Percentiles rank a stretch among this genome's conserved stretches.
Conservation (phyloP, 2,113 vertebrate species). For the Scomber japonicus region DNA sequence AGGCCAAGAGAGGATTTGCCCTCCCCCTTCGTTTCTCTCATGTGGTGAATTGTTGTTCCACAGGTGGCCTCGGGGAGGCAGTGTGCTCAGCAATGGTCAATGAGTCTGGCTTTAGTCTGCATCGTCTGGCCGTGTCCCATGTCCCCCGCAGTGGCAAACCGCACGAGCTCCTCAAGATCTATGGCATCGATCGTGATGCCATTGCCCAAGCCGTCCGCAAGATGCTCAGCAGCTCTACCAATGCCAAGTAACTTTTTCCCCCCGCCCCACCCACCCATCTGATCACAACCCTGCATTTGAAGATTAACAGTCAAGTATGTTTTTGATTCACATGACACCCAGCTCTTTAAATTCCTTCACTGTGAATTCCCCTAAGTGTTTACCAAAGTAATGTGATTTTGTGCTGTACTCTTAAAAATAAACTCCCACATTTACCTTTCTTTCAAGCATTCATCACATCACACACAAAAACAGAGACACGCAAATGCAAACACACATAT, state of each 20-base stretch:
- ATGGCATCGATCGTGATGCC: slow-evolving; percentile 93
- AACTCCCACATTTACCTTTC: slow-evolving; percentile 58
- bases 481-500: slow-evolving; percentile 38
- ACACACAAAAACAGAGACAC: slow-evolving; percentile 32
- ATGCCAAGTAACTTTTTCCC: slow-evolving; percentile 84
- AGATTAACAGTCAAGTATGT: slow-evolving; percentile 50
- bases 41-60: slow-evolving; percentile 12
- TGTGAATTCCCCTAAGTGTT: slow-evolving; percentile 69
- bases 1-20: background rate
- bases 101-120: slow-evolving; percentile 87
- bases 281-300: slow-evolving; percentile 44
- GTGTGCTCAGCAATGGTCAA: slow-evolving; percentile 88
- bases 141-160: slow-evolving; percentile 92
- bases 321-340: slow-evolving; percentile 66
- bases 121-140: slow-evolving; percentile 89
- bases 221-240: slow-evolving; percentile 88
- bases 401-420: slow-evolving; percentile 76
- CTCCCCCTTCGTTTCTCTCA: background rate
- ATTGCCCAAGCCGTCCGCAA: slow-evolving; percentile 89
- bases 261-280: slow-evolving; percentile 48
- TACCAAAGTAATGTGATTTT: slow-evolving; percentile 76
- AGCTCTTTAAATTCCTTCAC: slow-evolving; percentile 66
- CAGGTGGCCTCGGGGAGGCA: slow-evolving; percentile 93
- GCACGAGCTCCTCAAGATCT: slow-evolving; percentile 92
- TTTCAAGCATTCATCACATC: slow-evolving; percentile 59